Conservation (phyloP, 2,113 vertebrate species). For the Myiopsitta monachus region DNA sequence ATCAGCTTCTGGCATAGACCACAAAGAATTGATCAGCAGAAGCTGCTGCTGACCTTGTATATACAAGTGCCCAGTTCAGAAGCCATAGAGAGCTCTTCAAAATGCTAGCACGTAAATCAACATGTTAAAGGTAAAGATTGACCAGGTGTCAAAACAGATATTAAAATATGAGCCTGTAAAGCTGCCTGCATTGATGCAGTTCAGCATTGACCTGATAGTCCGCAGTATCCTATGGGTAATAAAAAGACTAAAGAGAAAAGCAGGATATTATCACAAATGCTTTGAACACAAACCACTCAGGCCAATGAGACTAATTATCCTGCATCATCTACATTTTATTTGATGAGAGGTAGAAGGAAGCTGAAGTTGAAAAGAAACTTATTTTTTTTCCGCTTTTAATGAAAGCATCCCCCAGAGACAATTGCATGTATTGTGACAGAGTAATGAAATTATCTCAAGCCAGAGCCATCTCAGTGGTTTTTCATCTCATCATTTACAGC, state of each 20-base stretch:
- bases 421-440: neutral
- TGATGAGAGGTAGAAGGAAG: neutral
- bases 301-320: constrained; percentile 1
- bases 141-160: neutral
- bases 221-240: neutral
- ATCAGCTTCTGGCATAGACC: neutral
- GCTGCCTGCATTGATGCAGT: neutral
- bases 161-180: neutral
- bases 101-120: neutral
- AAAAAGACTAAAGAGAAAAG: neutral
- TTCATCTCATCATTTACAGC: neutral
- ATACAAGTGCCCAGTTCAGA: neutral
- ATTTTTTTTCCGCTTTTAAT: neutral
- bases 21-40: neutral
- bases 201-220: neutral
- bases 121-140: neutral
- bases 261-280: neutral
- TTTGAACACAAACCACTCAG: neutral
- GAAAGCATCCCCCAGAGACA: neutral
- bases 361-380: neutral
- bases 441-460: neutral
- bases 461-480: neutral
- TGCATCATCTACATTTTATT: neutral
- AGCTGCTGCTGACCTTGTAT: neutral
- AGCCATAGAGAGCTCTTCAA: neutral